Evolutionary conservation across 64 coral and sea anemone genomes (phyloP).

Genomic region (Stylophora pistillata): DNA sequence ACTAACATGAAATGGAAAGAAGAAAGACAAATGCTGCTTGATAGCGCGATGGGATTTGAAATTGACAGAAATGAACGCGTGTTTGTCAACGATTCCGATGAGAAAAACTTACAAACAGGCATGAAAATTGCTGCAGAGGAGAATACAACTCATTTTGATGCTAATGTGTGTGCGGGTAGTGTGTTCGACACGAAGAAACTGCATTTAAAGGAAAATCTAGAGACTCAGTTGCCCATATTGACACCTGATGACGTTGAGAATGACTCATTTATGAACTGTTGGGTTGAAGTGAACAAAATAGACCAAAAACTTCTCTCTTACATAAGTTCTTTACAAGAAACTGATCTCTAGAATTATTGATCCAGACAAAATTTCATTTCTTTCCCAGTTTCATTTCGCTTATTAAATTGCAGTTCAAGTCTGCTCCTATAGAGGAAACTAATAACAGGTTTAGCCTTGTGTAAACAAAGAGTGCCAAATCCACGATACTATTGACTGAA

Average conservation of each 20-base stretch:
- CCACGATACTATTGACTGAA: conserved; percentile 6
- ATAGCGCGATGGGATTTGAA: background rate
- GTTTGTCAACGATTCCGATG: background rate
- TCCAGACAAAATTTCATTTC: background rate
- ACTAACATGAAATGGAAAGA: background rate
- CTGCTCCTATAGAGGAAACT: background rate
- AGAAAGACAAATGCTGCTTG: background rate
- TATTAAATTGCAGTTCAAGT: conserved; percentile 19
- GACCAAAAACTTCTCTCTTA: conserved; percentile 10
- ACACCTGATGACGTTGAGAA: background rate
- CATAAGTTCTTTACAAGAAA: conserved; percentile 26
- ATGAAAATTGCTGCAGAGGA: background rate
- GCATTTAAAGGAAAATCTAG: conserved; percentile 19
- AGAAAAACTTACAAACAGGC: background rate
- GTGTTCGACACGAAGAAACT: background rate
- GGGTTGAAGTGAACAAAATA: conserved; percentile 5
- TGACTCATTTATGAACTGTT: background rate
- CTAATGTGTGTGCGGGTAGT: conserved; percentile 2
- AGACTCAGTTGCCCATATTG: conserved; percentile 3
- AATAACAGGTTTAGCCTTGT: conserved; percentile 38
- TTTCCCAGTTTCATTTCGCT: background rate
- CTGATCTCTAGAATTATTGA: conserved; percentile 9
- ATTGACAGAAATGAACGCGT: background rate
- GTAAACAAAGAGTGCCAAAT: conserved; percentile 26
- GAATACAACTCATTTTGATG: background rate